Evolutionary conservation across 2,888 invertebrate genomes (phyloP), one percentile per base, ranked within the genome.

Genomic region (Unio delphinus): DNA sequence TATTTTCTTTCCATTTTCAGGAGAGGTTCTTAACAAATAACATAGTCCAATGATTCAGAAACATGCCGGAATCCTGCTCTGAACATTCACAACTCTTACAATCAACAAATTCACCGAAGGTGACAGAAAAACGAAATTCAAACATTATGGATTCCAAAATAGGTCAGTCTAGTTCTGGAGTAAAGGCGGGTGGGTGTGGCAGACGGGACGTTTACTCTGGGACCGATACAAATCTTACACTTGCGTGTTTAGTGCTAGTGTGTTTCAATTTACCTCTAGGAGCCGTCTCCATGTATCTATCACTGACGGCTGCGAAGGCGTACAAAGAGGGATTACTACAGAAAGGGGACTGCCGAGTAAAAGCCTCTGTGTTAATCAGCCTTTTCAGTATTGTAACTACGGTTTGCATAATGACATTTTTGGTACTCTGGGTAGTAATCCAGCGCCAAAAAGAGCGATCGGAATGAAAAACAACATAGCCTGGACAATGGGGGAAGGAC

Each of bases 241-340:
- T 83, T 11, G 81, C 81, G 26, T 80, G 78, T 66, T 67, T 83
- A 56, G 79, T 81, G 18, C 78, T 79, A 45, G 60, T 81, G 11
- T 83, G 83, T 70, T 83, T 83, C 62, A 81, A 81, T 62, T 65
- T 79, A 4, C 78, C 81, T 1, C 64, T 83, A 4, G 83, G 83
- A 26, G 74, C 70, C 4, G 55, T 80, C 5, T 81, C 83, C 11
- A 79, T 81, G 67, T 83, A 78, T 64, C 68, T 76, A 28, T 81
- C 83, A 1, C 65, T 80, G 55, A 73, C 78, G n/a, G 81, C 83
- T 4, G 78, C 81, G 17, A 70, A 70, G 30, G 68, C 78, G 30
- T 81, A 80, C 62, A 59, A 80, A 17, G 81, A 80, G 55, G 81
- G 81, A 4, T 60, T 79, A 28, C 65, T 61, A 11, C 73, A 72